Base-by-base conservation (phyloP, 2,113 vertebrate genomes). In the Gallinago undulata region DNA sequence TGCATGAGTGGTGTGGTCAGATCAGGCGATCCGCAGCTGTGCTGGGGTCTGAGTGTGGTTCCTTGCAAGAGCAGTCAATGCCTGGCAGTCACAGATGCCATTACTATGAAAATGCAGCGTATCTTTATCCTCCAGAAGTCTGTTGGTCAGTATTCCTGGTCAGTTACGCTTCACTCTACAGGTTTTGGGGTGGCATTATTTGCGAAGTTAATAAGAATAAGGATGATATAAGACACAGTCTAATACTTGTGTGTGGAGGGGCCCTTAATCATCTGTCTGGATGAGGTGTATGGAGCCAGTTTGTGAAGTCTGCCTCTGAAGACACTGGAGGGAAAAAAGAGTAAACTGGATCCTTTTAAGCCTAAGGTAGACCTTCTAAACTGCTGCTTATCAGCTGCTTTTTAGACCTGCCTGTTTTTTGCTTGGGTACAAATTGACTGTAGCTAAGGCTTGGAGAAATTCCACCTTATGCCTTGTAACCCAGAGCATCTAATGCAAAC, bases 251-350 rank as follows among this genome's bases (percentile, higher is more conserved):
- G 21, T 67, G 35, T 51, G 12, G 5, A 72, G 47, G 23, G 7
- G 47, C 41, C 25, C 19, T 66, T 92, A 43, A 24, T 90, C 22
- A 18, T 55, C 19, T 76, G 8, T 60, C 33, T 92, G 63, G 19
- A 43, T 47, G 47, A 87, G n/a, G 30, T n/a, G n/a, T 41, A 31
- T 0, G 0, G 41, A 37, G 37, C n/a, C 19, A 41, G 15, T 14
- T 68, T 92, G 50, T 85, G 57, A 87, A 72, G 43, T 67, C 64
- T 84, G 18, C 19, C 35, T 87, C 19, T 79, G 48, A 83, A 85
- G 55, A 48, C 16, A 13, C 33, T 51, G 25, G 45, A 66, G 10
- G 18, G 37, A 25, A 79, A 16, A 75, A 39, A 27, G 7, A 35
- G 3, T 63, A 4, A 60, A 13, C 47, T 72, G 43, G 25, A 55